Evolutionary conservation across 2,888 invertebrate species (phyloP), one percentile per base, ranked within the genome.

Genomic region (Diploptera punctata): DNA sequence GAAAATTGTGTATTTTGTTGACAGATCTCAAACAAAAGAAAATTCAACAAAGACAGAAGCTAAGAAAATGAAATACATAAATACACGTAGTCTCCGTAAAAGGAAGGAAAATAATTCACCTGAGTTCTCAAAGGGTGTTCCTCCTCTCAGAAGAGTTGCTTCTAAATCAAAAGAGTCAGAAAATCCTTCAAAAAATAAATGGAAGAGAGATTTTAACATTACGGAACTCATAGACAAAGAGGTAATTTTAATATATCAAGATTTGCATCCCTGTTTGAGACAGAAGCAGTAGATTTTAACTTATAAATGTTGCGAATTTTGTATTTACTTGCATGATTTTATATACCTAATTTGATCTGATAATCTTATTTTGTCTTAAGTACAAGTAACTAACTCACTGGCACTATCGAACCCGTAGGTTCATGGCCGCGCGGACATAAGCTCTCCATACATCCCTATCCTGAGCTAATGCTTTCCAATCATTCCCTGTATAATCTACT

Each of bases 191-290:
- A 43, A 38, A 38, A 5, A 21, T 9, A 65, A 65, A 24, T 24
- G 65, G n/a, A 65, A 38, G 21, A 38, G 33, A 62, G n/a, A 65
- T 21, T 65, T 33, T 21, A n/a, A 65, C 2, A 44, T 44, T 9
- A 16, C 44, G 26, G 44, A 65, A 16, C 24, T 65, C 13, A 65
- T 44, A 16, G 47, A 65, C 16, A n/a, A 21, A 43, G 47, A 44
- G 29, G 65, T 65, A 65, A 47, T n/a, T n/a, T n/a, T n/a, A n/a
- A n/a, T n/a, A n/a, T n/a, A n/a, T n/a, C n/a, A n/a, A n/a, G n/a
- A n/a, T n/a, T 21, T 33, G 19, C 38, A 21, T 38, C 10, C 16
- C 31, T 9, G 13, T 47, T 13, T 38, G 38, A 13, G 13, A 13
- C 13, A 13, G 13, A 38, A 38, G 5, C 7, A 5, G 38, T 5